Conservation (phyloP, 2,888 invertebrate species). For the Thymelicus sylvestris region DNA sequence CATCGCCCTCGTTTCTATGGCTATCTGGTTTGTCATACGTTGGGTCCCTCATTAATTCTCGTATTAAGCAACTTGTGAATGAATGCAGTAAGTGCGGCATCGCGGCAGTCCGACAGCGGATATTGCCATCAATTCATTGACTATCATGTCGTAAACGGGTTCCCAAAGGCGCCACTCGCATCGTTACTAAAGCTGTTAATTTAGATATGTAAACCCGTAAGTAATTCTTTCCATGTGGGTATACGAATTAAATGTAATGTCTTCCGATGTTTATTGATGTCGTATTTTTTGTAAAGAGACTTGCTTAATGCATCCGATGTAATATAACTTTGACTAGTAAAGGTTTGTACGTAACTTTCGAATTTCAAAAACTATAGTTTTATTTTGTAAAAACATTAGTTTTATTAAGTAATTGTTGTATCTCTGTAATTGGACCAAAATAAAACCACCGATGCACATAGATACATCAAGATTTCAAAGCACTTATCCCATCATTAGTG, state of each 20-base stretch:
- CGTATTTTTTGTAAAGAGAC: background rate
- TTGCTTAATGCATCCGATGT: background rate
- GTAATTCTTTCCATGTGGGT: slow-evolving; percentile 9
- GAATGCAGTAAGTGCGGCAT: slow-evolving; percentile 18
- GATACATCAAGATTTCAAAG: slow-evolving; percentile 29
- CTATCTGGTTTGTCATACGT: slow-evolving; percentile 19
- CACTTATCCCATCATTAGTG: slow-evolving; percentile 35
- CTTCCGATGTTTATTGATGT: slow-evolving; percentile 1
- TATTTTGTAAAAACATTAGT: no score
- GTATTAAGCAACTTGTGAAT: slow-evolving; percentile 34
- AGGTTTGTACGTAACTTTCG: background rate
- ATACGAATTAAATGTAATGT: slow-evolving; percentile 10
- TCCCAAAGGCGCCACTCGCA: slow-evolving; percentile 33
- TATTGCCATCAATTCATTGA: slow-evolving; percentile 34
- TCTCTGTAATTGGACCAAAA: slow-evolving; percentile 10
- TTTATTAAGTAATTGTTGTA: no score
- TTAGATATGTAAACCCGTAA: slow-evolving; percentile 26
- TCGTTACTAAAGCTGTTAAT: slow-evolving; percentile 30
- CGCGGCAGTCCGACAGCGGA: slow-evolving; percentile 13
- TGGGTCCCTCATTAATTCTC: slow-evolving; percentile 12
- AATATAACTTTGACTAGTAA: background rate
- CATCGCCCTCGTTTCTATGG: slow-evolving; percentile 22
- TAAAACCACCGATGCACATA: slow-evolving; percentile 2
- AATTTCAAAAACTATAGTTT: background rate
- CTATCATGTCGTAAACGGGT: slow-evolving; percentile 30